phyloP scores from a whole-genome alignment of 1,140 invertebrate genomes.

The Helicoverpa zea region DNA sequence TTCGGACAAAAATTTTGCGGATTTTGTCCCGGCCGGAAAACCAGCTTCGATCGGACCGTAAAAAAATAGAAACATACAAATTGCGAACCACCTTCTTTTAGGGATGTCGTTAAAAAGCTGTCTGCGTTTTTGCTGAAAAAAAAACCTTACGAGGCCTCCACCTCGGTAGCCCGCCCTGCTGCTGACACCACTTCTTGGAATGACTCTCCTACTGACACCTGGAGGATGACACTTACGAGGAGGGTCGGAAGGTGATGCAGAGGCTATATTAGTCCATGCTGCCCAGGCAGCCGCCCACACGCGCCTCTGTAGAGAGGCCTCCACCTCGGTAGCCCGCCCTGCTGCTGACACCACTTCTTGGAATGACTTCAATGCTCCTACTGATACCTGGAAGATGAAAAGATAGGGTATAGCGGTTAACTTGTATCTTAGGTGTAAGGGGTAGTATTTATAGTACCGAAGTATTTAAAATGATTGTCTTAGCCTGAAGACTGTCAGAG shows the following conservation, averaged over 20 bases:
- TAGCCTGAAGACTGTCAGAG: too few species aligned
- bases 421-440: too few species aligned
- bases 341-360: conserved; percentile 93
- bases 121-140: neutral
- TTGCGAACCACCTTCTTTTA: too few species aligned
- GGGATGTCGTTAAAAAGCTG: too few species aligned
- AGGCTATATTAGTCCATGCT: conserved; percentile 80
- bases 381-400: conserved; percentile 90
- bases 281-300: conserved; percentile 82
- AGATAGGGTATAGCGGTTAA: too few species aligned
- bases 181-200: conserved; percentile 96
- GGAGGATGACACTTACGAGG: conserved; percentile 45
- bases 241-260: conserved; percentile 53
- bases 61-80: too few species aligned
- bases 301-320: conserved; percentile 59
- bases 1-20: too few species aligned
- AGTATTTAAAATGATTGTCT: too few species aligned
- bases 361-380: conserved; percentile 97
- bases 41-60: too few species aligned
- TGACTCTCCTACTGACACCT: conserved; percentile 94
- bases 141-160: conserved; percentile 44
- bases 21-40: too few species aligned
- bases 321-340: conserved; percentile 67
- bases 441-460: too few species aligned
- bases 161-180: conserved; percentile 70